Base-by-base conservation (phyloP, 2,113 vertebrate genomes). In the Onychostoma macrolepis region DNA sequence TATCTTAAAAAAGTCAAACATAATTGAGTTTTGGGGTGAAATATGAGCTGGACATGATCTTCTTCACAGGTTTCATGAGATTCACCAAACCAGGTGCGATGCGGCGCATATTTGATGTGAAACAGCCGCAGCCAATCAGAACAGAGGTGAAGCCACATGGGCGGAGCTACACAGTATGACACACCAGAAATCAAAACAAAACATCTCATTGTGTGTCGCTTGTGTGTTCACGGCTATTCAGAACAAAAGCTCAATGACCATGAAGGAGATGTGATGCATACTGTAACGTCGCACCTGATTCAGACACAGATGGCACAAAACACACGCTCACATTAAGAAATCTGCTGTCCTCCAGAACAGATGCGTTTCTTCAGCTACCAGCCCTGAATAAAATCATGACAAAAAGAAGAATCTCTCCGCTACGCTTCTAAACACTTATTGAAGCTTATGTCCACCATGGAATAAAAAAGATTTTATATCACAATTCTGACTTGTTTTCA, bases 81-180 rank as follows among this genome's bases (percentile, higher is more conserved):
- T 67, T 67, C 28, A 30, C 26, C 63, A 67, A 67, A 61, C n/a
- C 63, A 67, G 11, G 10, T 53, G 50, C 5, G 50, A 48, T n/a
- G 36, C 1, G 33, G 36, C 69, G 3, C 15, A 19, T 53, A 19
- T 7, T 17, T 41, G 0, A 26, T 4, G 19, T 26, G 43, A 45
- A 38, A n/a, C 41, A 17, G 48, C 15, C 75, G 6, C 74, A 77
- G 74, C 74, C 74, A 77, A 77, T 77, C 74, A 77, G 43, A 77
- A 30, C 12, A 77, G 24, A 50, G 71, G 17, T 26, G 1, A 17
- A 28, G 12, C 15, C 11, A 2, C 7, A 1, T 77, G 74, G 74
- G 43, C 41, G 69, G 69, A 24, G 69, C 69, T 72, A 72, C 36
- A 41, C 10, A 21, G 9, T 33, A 38, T 2, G 15, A 65, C 63